Evolutionary conservation across 2,888 invertebrate species (phyloP).

Genomic region (Chrysopilus asiliformis): DNA sequence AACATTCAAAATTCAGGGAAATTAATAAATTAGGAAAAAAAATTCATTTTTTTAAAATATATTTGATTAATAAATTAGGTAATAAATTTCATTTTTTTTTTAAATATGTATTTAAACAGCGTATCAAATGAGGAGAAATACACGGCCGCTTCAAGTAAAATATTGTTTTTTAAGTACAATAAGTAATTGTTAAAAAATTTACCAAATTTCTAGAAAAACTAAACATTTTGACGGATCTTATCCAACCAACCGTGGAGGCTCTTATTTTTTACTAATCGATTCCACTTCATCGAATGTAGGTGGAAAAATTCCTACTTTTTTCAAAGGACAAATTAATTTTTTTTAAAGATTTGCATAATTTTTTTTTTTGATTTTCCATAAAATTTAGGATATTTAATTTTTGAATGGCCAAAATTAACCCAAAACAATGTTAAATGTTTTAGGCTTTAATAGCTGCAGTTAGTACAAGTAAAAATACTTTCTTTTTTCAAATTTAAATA

Average conservation of each 20-base stretch:
- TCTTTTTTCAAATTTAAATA: too few relatives aligned
- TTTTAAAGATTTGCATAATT: too few relatives aligned
- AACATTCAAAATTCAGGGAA: constrained; percentile 42
- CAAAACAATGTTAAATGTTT: too few relatives aligned
- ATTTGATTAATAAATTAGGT: background rate
- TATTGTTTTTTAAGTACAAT: background rate
- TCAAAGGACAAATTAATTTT: too few relatives aligned
- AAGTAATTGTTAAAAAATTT: background rate
- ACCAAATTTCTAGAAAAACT: constrained; percentile 33
- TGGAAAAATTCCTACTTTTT: constrained; percentile 13
- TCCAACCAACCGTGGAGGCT: constrained; percentile 50
- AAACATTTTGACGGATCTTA: constrained; percentile 35
- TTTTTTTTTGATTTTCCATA: too few relatives aligned
- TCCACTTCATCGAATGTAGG: constrained; percentile 55
- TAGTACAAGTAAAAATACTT: too few relatives aligned
- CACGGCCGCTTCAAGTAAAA: constrained; percentile 34
- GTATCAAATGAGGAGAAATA: constrained; percentile 46
- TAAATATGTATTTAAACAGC: constrained; percentile 47
- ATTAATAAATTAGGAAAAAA: constrained; percentile 39
- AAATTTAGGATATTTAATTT: too few relatives aligned
- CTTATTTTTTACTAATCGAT: constrained; percentile 56
- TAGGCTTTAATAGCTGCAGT: too few relatives aligned
- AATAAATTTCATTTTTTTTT: constrained; percentile 37
- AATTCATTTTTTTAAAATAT: background rate
- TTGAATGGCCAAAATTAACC: too few relatives aligned